A percentile compares a stretch with the other conserved stretches of the same genome.
phyloP scores from a whole-genome alignment of 2,113 vertebrate species.

The Poeciliopsis retropinna region DNA sequence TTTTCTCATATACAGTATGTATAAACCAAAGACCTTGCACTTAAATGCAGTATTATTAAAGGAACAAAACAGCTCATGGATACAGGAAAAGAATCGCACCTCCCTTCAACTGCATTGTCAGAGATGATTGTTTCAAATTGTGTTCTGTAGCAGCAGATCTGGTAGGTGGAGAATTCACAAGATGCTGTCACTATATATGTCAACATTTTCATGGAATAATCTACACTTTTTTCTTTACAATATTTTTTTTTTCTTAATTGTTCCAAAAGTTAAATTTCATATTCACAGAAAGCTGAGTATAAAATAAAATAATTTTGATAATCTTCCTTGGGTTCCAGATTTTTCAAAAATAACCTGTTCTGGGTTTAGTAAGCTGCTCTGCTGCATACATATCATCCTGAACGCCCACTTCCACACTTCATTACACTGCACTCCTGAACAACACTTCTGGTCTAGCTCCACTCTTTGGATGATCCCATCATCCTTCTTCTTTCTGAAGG shows the following conservation, averaged over 20 bases:
- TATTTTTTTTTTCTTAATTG: background rate
- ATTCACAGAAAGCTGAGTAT: background rate
- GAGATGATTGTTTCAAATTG: background rate
- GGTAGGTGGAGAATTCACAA: background rate
- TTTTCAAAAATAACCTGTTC: background rate
- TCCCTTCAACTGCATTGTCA: background rate
- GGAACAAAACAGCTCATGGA: background rate
- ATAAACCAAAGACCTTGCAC: background rate
- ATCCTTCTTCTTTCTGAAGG: too few relatives aligned
- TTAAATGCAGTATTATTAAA: conserved; percentile 1
- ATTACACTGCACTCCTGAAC: too few relatives aligned
- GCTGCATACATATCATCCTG: background rate
- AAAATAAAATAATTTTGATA: background rate
- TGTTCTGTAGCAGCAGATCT: background rate
- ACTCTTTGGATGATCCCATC: too few relatives aligned
- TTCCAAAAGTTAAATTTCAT: background rate
- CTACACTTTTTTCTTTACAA: background rate
- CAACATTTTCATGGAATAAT: background rate
- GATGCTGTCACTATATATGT: background rate
- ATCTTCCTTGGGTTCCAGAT: background rate
- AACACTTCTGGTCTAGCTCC: too few relatives aligned
- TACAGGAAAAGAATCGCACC: background rate
- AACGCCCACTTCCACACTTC: too few relatives aligned
- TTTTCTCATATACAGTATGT: too few relatives aligned
- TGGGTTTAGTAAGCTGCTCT: background rate